Conservation (phyloP, 2,797 vertebrate species). For the Anniella stebbinsi region DNA sequence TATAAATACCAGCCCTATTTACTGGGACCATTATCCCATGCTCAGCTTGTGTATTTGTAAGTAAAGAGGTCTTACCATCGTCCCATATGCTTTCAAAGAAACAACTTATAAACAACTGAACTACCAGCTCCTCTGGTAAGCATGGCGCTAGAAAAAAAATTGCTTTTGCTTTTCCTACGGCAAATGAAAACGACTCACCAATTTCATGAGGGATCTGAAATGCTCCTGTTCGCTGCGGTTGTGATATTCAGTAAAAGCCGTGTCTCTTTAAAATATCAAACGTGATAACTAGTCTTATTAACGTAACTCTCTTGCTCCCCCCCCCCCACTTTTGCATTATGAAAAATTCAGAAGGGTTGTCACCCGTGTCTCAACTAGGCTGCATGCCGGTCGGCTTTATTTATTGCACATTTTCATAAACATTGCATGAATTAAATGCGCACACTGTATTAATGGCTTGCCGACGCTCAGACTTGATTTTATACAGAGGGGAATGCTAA, state of each 20-base stretch:
- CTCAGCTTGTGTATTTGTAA: not conserved
- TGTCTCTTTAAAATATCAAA: constrained; percentile 55
- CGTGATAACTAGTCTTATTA: constrained; percentile 66
- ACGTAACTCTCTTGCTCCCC: constrained; percentile 39
- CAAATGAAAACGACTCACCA: not conserved
- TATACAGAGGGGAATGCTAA: constrained; percentile 46
- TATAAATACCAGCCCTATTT: not conserved
- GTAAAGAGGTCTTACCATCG: not conserved
- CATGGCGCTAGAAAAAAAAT: not conserved
- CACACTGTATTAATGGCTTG: constrained; percentile 70
- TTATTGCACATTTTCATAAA: constrained; percentile 74
- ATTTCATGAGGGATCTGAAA: constrained; percentile 9
- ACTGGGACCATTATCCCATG: not conserved
- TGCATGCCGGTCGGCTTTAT: constrained; percentile 71
- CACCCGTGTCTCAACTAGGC: constrained; percentile 70
- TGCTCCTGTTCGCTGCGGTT: constrained; percentile 18
- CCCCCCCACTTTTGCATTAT: constrained; percentile 60
- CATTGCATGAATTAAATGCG: constrained; percentile 76
- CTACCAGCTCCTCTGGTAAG: not conserved
- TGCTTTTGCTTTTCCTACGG: not conserved
- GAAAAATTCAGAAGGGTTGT: constrained; percentile 77
- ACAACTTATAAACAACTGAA: not conserved
- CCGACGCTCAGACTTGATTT: constrained; percentile 64
- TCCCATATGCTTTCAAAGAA: not conserved
- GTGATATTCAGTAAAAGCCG: constrained; percentile 28